Conservation (phyloP, 2,113 vertebrate species). For the Noturus placidus region DNA sequence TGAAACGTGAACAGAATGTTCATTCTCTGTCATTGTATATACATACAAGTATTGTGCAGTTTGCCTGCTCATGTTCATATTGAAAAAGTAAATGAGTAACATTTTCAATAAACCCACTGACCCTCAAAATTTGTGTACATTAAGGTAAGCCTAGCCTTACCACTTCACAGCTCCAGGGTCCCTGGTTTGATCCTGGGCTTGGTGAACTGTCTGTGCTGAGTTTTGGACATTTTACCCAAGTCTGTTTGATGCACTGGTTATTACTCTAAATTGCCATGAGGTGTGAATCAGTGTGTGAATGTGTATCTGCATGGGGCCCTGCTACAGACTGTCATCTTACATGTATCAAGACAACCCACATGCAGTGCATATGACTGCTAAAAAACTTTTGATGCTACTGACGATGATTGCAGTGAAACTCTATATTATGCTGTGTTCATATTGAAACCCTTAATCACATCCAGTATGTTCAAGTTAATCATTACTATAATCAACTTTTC, state of each 20-base stretch:
- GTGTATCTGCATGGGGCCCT: background rate
- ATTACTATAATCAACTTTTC: background rate
- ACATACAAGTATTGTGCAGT: background rate
- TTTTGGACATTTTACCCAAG: background rate
- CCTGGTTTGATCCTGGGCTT: background rate
- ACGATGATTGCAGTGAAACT: background rate
- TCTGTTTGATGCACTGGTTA: background rate
- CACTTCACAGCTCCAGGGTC: background rate
- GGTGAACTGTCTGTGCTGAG: background rate
- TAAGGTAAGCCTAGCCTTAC: background rate
- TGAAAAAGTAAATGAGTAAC: background rate
- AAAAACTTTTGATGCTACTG: background rate
- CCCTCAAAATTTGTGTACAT: background rate
- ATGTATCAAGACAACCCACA: background rate
- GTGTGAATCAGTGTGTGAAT: background rate
- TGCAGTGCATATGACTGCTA: background rate
- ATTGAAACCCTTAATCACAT: background rate
- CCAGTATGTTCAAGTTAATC: background rate
- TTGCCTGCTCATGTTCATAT: background rate
- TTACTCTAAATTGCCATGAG: background rate
- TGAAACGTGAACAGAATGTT: background rate
- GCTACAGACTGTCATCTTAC: background rate
- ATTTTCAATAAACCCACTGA: background rate
- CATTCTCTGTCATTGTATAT: background rate
- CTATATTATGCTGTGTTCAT: background rate